Evolutionary conservation across 2,113 vertebrate species (phyloP).

Genomic region (Helogale parvula): DNA sequence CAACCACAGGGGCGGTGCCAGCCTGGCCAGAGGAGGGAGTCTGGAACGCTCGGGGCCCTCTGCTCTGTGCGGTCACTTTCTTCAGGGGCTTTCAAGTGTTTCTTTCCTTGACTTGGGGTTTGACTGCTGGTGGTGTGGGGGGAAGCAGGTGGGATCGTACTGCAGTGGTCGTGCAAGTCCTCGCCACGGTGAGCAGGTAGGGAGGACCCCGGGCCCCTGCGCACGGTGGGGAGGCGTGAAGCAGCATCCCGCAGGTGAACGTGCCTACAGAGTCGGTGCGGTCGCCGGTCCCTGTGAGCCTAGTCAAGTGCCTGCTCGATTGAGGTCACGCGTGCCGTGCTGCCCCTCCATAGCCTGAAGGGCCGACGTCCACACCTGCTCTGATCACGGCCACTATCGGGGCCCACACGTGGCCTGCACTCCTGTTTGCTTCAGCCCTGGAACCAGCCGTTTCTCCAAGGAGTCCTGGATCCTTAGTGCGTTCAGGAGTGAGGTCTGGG

Average conservation of each 20-base stretch:
- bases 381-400: not conserved
- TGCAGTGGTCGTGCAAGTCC: not conserved
- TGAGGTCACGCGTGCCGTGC: fast-evolving
- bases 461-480: not conserved
- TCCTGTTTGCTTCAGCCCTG: not conserved
- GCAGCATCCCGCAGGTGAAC: fast-evolving
- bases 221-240: not conserved
- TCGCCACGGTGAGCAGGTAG: not conserved
- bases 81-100: not conserved
- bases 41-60: too few species aligned
- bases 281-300: fast-evolving
- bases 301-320: fast-evolving
- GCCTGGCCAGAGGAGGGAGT: not conserved
- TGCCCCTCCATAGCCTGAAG: fast-evolving
- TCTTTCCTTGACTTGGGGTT: not conserved
- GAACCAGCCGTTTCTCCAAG: not conserved
- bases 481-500: not conserved
- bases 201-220: fast-evolving
- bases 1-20: not conserved
- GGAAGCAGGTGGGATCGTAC: fast-evolving
- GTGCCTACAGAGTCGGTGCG: fast-evolving
- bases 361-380: too few species aligned
- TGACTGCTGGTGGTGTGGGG: not conserved
- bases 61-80: not conserved
- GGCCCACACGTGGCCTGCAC: not conserved